Evolutionary conservation across 2,113 vertebrate species (phyloP), one percentile per base, ranked within the genome.

Genomic region (Riparia riparia): DNA sequence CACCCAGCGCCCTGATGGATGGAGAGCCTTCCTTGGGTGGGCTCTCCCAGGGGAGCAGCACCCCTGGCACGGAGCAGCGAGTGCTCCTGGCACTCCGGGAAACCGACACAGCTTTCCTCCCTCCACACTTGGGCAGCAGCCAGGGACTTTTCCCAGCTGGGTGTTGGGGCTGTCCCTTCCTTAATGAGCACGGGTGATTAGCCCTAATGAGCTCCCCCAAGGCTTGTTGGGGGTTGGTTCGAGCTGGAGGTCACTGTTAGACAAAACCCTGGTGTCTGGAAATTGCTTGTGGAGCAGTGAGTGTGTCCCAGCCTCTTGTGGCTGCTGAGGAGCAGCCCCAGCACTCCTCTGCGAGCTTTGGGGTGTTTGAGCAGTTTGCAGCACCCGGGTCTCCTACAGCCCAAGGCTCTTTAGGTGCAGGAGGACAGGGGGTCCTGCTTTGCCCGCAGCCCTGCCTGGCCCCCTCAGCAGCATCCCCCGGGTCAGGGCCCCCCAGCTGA

Each of bases 341-440:
- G 19, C 10, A 0, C 5, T 1, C 1, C 3, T 25, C 24, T 6
- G 1, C 3, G 22, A 51, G 13, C 37, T 51, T 4, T 6, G 26
- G 8, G 45, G 7, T 1, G 3, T 24, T 20, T 3, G 31, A 34
- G 57, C 28, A 18, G 5, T 15, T 53, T 39, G 73, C 51, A 73
- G 57, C 12, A 8, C 0, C 1, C 3, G 39, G 18, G 3, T 39
- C 26, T 32, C 72, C 24, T 16, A 1, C 3, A 54, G 21, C 54
- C 17, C 1, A 4, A 9, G 41, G 58, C 7, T 41, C 1, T 0
- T 37, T 6, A 8, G 25, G 10, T 25, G 71, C 25, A 41, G 53
- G 42, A 21, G 34, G 19, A 42, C 34, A 32, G 53, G 29, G 53
- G 17, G 6, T 39, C 26, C 44, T 41, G 42, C 31, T 32, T 37